Evolutionary conservation across 1,140 invertebrate genomes (phyloP).

Genomic region (Cydia strobilella): DNA sequence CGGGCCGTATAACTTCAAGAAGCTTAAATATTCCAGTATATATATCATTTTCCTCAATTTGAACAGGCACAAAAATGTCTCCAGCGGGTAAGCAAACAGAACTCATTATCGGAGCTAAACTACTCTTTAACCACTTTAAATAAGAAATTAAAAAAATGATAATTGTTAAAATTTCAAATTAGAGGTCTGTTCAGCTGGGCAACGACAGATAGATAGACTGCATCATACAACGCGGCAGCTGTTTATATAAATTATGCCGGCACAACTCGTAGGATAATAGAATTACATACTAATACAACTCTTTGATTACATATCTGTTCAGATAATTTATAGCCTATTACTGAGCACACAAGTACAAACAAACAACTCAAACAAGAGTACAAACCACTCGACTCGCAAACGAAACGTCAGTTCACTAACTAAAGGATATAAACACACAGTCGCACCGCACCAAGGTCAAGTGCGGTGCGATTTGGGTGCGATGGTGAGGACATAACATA

Average conservation of each 20-base stretch:
- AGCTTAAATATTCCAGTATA: conserved; percentile 69
- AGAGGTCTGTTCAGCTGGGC: conserved; percentile 35
- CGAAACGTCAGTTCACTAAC: background rate
- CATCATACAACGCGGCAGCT: background rate
- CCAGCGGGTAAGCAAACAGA: conserved; percentile 50
- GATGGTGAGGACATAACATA: too few species aligned
- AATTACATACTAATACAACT: too few species aligned
- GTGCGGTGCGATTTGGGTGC: too few species aligned
- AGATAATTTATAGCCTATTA: background rate
- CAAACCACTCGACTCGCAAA: background rate
- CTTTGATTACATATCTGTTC: conserved; percentile 17
- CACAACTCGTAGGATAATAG: conserved; percentile 8
- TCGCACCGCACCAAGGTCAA: too few species aligned
- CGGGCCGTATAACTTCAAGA: conserved; percentile 68
- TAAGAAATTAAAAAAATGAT: background rate
- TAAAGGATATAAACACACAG: too few species aligned
- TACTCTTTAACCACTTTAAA: conserved; percentile 26
- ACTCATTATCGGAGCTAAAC: conserved; percentile 45
- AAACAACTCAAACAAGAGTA: too few species aligned
- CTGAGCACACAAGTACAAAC: too few species aligned
- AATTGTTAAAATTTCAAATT: background rate
- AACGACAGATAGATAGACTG: conserved; percentile 38
- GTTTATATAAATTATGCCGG: conserved; percentile 11
- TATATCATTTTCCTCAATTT: conserved; percentile 66
- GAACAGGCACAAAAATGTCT: conserved; percentile 62